Base-by-base conservation (phyloP, 2,113 vertebrate genomes). In the Parotia lawesii region DNA sequence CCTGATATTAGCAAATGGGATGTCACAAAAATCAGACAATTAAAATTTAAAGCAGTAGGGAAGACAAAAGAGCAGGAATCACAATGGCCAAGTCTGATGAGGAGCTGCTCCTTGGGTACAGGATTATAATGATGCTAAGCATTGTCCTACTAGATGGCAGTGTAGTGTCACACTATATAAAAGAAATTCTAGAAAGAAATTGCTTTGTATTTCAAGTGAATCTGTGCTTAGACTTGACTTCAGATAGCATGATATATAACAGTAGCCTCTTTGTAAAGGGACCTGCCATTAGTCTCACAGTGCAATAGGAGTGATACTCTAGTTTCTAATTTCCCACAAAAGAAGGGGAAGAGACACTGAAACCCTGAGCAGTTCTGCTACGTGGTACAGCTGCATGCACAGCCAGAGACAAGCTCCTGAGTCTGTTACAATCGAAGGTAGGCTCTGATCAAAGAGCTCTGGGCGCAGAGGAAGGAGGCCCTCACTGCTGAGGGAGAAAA, bases 81-180 rank as follows among this genome's bases (percentile, higher is more conserved):
- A 87, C 83, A 93, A 89, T n/a, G 94, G 96, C n/a, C 70, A 58
- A 86, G 92, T n/a, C 86, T 95, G 69, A 78, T 88, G 71, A 93
- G 71, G 47, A 90, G 90, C 79, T 92, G 96, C 74, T 91, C 81
- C 82, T 87, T n/a, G 73, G 47, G 87, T 79, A 91, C 93, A 73
- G 65, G 37, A 67, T 40, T 38, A 91, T 71, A 87, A 96, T 28
- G 86, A 95, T 31, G 4, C 73, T 72, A 94, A 94, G 70, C 94
- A 92, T 96, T 96, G 90, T 90, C 94, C 96, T 94, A 96, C 97
- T 97, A 98, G 97, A 97, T 97, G 97, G 96, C 97, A 97, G 94
- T 97, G 89, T 96, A 82, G 95, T 81, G 90, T 97, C 95, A 96
- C 62, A 42, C 81, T 94, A 94, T 14, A 79, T 80, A 77, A 82